These are phyloP conservation scores for Sebastes miniatus DNA, from an alignment of 2,797 vertebrate species.

Conservation along the genomic window DNA sequence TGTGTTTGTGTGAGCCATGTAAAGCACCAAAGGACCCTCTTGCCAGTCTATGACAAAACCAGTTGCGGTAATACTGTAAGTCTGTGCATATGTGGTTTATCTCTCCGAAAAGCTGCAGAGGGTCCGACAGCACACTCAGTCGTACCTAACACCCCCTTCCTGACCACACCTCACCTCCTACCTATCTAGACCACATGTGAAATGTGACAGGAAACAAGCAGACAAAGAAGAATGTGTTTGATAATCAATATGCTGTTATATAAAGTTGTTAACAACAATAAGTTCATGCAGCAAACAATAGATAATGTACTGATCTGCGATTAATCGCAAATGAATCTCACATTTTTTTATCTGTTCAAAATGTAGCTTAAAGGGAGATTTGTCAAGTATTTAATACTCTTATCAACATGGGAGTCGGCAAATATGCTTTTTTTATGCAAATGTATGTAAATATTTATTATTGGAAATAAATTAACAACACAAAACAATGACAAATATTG, in stretches of 20 bases:
- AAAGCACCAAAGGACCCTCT: not conserved
- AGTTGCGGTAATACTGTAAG: not conserved
- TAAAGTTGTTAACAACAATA: not conserved
- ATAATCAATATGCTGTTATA: not conserved
- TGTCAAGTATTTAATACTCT: too few species aligned
- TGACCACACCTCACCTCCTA: conserved; percentile 15
- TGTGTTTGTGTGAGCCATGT: not conserved
- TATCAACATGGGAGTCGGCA: too few species aligned
- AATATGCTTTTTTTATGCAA: too few species aligned
- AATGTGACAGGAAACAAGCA: conserved; percentile 4
- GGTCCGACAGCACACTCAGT: not conserved
- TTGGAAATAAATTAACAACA: too few species aligned
- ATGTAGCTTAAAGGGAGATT: too few species aligned
- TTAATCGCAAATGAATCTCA: too few species aligned
- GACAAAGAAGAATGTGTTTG: not conserved
- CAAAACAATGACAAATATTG: too few species aligned
- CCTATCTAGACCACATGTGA: conserved; percentile 36
- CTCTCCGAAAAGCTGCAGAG: not conserved
- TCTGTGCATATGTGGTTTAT: not conserved
- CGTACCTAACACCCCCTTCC: not conserved
- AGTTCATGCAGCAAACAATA: not conserved
- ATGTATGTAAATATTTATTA: too few species aligned
- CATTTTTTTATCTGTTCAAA: too few species aligned
- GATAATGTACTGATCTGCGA: not conserved
- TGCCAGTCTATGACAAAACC: not conserved